Conservation (phyloP, 1,140 invertebrate genomes). For the Hycleus phaleratus region DNA sequence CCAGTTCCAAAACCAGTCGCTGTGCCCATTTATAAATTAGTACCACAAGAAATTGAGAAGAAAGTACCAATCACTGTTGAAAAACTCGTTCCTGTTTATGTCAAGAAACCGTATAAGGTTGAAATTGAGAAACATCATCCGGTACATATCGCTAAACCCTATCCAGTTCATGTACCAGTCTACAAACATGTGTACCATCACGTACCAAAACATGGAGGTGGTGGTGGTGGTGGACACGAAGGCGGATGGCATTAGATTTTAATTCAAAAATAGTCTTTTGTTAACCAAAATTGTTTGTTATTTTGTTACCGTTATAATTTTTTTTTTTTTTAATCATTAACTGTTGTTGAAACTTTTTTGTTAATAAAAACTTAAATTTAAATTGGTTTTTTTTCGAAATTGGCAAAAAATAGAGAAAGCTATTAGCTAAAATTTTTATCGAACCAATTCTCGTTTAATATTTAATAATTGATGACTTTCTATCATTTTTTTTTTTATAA, state of each 20-base stretch:
- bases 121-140: constrained; percentile 70
- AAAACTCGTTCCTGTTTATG: constrained; percentile 65
- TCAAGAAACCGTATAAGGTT: constrained; percentile 70
- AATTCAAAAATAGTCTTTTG: constrained; percentile 1
- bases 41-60: constrained; percentile 58
- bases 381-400: too few species aligned
- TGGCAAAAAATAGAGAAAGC: too few species aligned
- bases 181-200: constrained; percentile 68
- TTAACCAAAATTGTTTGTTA: neutral
- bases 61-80: constrained; percentile 68
- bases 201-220: constrained; percentile 26
- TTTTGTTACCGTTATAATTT: too few species aligned
- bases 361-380: too few species aligned
- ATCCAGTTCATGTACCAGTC: constrained; percentile 69
- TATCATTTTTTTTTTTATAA: too few species aligned
- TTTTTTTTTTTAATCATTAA: too few species aligned
- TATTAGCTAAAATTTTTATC: too few species aligned
- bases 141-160: constrained; percentile 63
- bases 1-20: constrained; percentile 64
- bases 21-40: constrained; percentile 63
- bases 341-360: too few species aligned
- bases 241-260: constrained; percentile 21
- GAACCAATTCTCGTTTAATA: too few species aligned
- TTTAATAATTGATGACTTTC: too few species aligned
- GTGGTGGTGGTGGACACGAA: constrained; percentile 18